Conservation (phyloP, 1,140 invertebrate genomes). For the Orius insidiosus region DNA sequence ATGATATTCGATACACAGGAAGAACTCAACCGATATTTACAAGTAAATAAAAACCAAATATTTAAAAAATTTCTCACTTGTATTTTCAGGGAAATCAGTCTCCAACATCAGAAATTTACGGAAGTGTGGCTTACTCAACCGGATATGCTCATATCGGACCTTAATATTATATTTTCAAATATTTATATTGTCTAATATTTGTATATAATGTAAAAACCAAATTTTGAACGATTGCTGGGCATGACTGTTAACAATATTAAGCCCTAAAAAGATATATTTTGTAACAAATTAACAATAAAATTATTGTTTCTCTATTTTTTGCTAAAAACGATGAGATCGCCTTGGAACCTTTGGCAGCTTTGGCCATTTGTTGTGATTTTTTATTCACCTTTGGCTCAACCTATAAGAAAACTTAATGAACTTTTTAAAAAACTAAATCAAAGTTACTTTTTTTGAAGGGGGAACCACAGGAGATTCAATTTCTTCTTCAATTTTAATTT, state of each 20-base stretch:
- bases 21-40: slow-evolving; percentile 52
- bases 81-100: slow-evolving; percentile 28
- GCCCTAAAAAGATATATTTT: too few relatives aligned
- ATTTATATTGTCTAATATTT: too few relatives aligned
- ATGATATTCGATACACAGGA: slow-evolving; percentile 98
- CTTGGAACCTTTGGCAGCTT: slow-evolving; percentile 22
- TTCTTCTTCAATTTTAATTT: slow-evolving; percentile 7
- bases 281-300: too few relatives aligned
- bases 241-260: too few relatives aligned
- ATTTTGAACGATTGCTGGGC: too few relatives aligned
- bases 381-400: not conserved
- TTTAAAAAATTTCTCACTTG: slow-evolving; percentile 8
- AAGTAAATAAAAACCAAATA: slow-evolving; percentile 21
- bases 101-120: slow-evolving; percentile 31
- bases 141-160: slow-evolving; percentile 27
- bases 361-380: slow-evolving; percentile 14
- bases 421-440: too few relatives aligned
- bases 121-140: slow-evolving; percentile 32
- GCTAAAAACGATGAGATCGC: slow-evolving; percentile 22
- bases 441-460: not conserved
- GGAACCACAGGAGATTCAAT: not conserved
- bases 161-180: slow-evolving; percentile 12
- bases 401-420: not conserved
- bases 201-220: too few relatives aligned
- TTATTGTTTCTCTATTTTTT: slow-evolving; percentile 13